A percentile compares a stretch with the other conserved stretches of the same genome.
Conservation (phyloP, 1,140 invertebrate species). For the Drosophila leontia region DNA sequence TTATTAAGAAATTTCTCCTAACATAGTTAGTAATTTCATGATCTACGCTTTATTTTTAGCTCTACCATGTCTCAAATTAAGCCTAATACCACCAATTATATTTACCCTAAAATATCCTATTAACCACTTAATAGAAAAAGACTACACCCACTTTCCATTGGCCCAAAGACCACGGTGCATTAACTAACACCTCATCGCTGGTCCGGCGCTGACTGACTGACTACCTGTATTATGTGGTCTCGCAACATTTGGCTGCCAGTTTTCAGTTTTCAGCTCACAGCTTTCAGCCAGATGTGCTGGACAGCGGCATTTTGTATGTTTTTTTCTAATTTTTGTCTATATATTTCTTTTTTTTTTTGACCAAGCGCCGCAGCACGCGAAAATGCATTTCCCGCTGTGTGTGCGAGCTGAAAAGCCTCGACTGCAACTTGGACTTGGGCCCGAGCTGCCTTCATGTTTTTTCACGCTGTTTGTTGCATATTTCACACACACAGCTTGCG, state of each 20-base stretch:
- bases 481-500: constrained; percentile 82
- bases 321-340: not conserved
- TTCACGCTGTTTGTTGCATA: constrained; percentile 81
- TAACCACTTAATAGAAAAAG: not conserved
- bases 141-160: constrained; percentile 2
- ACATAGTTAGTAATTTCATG: no score
- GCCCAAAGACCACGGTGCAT: constrained; percentile 31
- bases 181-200: constrained; percentile 51
- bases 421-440: constrained; percentile 7
- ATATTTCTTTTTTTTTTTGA: constrained; percentile 8
- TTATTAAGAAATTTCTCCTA: no score
- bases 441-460: constrained; percentile 63
- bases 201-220: constrained; percentile 52
- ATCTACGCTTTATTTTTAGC: no score
- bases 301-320: constrained; percentile 7
- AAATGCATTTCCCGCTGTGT: constrained; percentile 78
- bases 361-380: constrained; percentile 68
- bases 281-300: constrained; percentile 42
- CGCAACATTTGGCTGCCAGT: constrained; percentile 44
- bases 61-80: not conserved
- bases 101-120: not conserved
- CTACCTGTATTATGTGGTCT: constrained; percentile 73
- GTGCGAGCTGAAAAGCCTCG: constrained; percentile 39
- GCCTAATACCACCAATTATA: not conserved
- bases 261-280: constrained; percentile 40